Evolutionary conservation across 2,797 vertebrate genomes (phyloP).

Genomic region (Leptodactylus fallax): DNA sequence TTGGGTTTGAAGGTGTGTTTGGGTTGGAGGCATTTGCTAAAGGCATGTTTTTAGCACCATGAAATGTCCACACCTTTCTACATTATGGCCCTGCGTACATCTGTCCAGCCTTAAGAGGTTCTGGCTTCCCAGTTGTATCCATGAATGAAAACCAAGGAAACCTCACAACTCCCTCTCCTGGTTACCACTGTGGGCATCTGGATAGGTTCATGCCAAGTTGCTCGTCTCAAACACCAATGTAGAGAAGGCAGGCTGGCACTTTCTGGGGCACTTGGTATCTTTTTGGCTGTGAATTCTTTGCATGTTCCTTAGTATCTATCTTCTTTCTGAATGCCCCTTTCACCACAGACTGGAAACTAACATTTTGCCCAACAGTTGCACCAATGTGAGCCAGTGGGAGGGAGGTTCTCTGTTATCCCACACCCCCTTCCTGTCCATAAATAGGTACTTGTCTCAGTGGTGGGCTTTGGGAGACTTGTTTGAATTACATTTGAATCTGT

Average conservation of each 20-base stretch:
- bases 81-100: constrained; percentile 50
- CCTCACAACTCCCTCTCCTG: constrained; percentile 60
- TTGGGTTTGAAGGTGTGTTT: constrained; percentile 34
- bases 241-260: constrained; percentile 48
- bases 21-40: constrained; percentile 17
- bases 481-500: constrained; percentile 70
- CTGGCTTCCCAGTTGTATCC: constrained; percentile 55
- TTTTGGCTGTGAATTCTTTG: constrained; percentile 61
- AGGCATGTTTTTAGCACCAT: constrained; percentile 40
- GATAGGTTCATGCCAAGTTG: constrained; percentile 41
- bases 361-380: constrained; percentile 51
- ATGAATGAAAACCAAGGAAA: constrained; percentile 63
- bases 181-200: constrained; percentile 48
- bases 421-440: constrained; percentile 33
- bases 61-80: constrained; percentile 23
- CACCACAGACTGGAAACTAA: constrained; percentile 54
- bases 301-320: constrained; percentile 57
- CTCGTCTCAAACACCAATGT: constrained; percentile 38
- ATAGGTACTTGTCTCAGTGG: constrained; percentile 59
- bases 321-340: constrained; percentile 38
- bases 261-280: constrained; percentile 54
- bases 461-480: constrained; percentile 49
- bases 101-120: constrained; percentile 57
- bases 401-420: constrained; percentile 33
- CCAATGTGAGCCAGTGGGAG: constrained; percentile 52